Base-by-base conservation (phyloP, 2,797 vertebrate genomes). In the Enteromius trimaculatus region DNA sequence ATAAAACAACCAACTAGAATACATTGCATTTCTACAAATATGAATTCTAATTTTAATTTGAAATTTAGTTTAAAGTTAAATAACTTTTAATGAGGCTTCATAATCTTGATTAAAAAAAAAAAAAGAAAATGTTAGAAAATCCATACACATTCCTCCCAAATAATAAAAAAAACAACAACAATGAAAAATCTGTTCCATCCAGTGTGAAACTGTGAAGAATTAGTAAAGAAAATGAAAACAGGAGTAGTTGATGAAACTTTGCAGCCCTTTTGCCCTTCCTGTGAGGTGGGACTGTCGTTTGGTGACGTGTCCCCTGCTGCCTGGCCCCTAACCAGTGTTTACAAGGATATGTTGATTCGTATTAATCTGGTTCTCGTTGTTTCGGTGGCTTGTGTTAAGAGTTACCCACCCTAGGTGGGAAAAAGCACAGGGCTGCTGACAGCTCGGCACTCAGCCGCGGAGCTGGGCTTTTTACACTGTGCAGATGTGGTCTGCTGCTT, bases 361-460 rank as follows among this genome's bases (percentile, higher is more conserved):
- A 96, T 96, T 97, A 96, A 96, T 96, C 96, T 97, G 96, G 94
- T 97, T 97, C 94, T 96, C 88, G 94, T 98, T 96, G 81, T 79
- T 75, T 65, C 11, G 3, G 68, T 89, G 92, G 90, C 88, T 91
- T 89, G 89, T 88, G 83, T 87, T 88, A 89, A 88, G 80, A 87
- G 89, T 75, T 80, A 87, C 72, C 65, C 82, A 90, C 91, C 88
- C 84, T 83, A 89, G 87, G 86, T 86, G 86, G 85, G 82, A 80
- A 81, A 88, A 85, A 77, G 82, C 66, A 72, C 76, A 80, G 55
- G 51, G 42, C 49, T 84, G 87, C 93, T 97, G 96, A 96, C 96
- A 96, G 95, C 94, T 94, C 92, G 92, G 90, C 65, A 82, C 90
- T 92, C 92, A 92, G 92, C 93, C 91, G 89, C 78, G 85, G 62